These are phyloP conservation scores for Hydractinia symbiolongicarpus DNA, from an alignment of 30 jellyfish, hydroid and myxozoan genomes.

Conservation along the genomic window DNA sequence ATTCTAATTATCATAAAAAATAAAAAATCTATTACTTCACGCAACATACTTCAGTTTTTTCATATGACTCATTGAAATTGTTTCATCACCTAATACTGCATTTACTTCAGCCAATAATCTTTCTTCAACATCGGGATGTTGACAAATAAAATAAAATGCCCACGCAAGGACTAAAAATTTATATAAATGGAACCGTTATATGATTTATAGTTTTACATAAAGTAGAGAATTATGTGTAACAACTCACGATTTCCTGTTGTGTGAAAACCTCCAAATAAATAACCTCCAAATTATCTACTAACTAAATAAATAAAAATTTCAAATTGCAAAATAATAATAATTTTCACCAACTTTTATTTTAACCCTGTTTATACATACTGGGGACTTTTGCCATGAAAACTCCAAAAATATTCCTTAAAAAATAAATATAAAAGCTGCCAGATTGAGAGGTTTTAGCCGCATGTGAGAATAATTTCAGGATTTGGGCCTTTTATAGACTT, in stretches of 20 bases:
- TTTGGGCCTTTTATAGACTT: too few species aligned
- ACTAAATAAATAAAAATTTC: slow-evolving; percentile 5
- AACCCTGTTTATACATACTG: too few species aligned
- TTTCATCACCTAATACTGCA: slow-evolving; percentile 32
- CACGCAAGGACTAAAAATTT: slow-evolving; percentile 59
- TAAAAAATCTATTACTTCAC: too few species aligned
- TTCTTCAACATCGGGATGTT: slow-evolving; percentile 58
- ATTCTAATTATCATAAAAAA: too few species aligned
- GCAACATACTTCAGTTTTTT: slow-evolving; percentile 26
- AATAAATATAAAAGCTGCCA: too few species aligned
- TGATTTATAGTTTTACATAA: neutral
- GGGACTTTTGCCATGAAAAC: too few species aligned
- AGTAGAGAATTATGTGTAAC: neutral
- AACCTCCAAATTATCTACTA: slow-evolving; percentile 55
- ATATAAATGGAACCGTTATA: neutral
- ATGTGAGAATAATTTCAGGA: too few species aligned
- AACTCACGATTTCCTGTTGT: slow-evolving; percentile 86
- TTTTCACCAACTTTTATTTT: too few species aligned
- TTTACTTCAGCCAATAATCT: slow-evolving; percentile 52
- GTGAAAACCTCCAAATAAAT: slow-evolving; percentile 80
- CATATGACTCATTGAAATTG: slow-evolving; percentile 42
- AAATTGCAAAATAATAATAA: too few species aligned
- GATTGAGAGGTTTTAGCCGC: too few species aligned
- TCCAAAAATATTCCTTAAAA: too few species aligned
- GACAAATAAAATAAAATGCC: slow-evolving; percentile 47